Evolutionary conservation across 2,113 vertebrate genomes (phyloP).

Genomic region (Budorcas taxicolor): DNA sequence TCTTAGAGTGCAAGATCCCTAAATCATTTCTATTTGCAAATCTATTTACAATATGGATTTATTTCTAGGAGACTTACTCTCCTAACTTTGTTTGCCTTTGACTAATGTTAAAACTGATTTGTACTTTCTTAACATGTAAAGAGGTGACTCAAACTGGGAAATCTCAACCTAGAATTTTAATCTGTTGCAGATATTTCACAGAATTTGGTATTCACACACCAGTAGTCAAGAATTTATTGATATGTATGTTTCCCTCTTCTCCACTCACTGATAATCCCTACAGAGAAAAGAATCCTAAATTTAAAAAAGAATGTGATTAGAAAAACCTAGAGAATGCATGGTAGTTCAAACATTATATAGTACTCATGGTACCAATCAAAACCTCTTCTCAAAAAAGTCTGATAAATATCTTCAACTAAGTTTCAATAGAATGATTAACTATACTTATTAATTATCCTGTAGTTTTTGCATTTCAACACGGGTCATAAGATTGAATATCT

Average conservation of each 20-base stretch:
- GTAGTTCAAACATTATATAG: not conserved
- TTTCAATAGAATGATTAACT: not conserved
- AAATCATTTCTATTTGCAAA: not conserved
- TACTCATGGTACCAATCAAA: not conserved
- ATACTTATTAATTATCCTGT: not conserved
- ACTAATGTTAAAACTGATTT: not conserved
- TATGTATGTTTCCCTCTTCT: not conserved
- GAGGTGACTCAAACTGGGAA: not conserved
- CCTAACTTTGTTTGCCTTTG: constrained; percentile 10
- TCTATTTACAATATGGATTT: not conserved
- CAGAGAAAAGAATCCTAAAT: not conserved
- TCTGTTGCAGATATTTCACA: not conserved
- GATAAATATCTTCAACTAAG: not conserved
- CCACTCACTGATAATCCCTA: not conserved
- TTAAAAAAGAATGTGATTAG: not conserved
- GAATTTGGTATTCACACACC: not conserved
- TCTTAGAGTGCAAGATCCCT: not conserved
- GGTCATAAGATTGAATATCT: not conserved
- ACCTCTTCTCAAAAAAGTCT: not conserved
- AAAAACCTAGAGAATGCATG: not conserved
- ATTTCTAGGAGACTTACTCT: not conserved
- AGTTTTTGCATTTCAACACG: not conserved
- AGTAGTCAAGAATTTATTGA: not conserved
- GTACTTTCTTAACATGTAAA: not conserved
- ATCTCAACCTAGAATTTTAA: not conserved